Conservation (phyloP, 2,797 vertebrate species). For the Champsocephalus esox region DNA sequence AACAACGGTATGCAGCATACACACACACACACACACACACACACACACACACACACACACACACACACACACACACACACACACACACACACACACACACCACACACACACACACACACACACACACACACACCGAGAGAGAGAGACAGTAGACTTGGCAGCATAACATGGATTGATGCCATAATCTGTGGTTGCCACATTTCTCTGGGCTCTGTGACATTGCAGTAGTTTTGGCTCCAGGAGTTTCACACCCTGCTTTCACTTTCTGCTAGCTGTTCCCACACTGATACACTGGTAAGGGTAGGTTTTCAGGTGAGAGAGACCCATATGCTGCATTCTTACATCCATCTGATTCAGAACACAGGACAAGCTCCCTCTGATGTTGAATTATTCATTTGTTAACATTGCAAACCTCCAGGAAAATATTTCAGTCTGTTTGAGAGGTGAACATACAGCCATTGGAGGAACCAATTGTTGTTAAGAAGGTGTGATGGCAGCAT, state of each 20-base stretch:
- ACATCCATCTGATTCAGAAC: slow-evolving; percentile 12
- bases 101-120: too few species aligned
- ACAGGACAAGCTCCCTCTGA: neutral
- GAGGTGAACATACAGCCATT: slow-evolving; percentile 19
- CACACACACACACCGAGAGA: too few species aligned
- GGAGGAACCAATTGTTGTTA: slow-evolving; percentile 6
- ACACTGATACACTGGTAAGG: slow-evolving; percentile 23
- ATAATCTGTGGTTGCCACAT: slow-evolving; percentile 76
- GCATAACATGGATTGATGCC: slow-evolving; percentile 62
- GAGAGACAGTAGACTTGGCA: slow-evolving; percentile 5
- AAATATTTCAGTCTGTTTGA: neutral
- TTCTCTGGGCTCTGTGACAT: slow-evolving; percentile 77
- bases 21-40: too few species aligned
- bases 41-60: too few species aligned
- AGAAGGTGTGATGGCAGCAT: slow-evolving; percentile 14
- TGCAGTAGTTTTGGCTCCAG: slow-evolving; percentile 48
- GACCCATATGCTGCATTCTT: neutral
- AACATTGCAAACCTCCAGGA: neutral
- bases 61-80: too few species aligned
- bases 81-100: too few species aligned
- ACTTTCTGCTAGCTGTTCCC: slow-evolving; percentile 37
- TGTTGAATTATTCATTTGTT: neutral
- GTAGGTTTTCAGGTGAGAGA: slow-evolving; percentile 2
- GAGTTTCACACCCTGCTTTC: slow-evolving; percentile 62
- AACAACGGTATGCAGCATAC: too few species aligned